A percentile compares a stretch with the other conserved stretches of the same genome.
phyloP scores from a whole-genome alignment of 2,888 invertebrate genomes.

The Drosophila imparisetae region DNA sequence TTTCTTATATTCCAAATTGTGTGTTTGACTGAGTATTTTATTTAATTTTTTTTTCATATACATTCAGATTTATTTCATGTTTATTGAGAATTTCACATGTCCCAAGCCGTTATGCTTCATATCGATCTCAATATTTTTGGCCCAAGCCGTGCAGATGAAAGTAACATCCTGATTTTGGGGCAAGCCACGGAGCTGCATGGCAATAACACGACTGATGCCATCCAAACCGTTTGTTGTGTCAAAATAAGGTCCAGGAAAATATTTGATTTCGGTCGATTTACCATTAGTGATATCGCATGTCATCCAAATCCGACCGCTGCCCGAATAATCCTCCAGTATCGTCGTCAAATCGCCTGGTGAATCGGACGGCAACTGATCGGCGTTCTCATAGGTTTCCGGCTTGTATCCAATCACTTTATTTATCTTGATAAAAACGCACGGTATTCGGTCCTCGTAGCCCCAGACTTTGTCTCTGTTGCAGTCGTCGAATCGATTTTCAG shows the following conservation, averaged over 20 bases:
- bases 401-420: constrained; percentile 51
- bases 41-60: not conserved
- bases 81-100: constrained; percentile 35
- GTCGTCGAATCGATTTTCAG: constrained; percentile 16
- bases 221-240: constrained; percentile 23
- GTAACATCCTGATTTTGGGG: constrained; percentile 15
- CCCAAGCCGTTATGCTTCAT: constrained; percentile 41
- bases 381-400: constrained; percentile 48
- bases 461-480: constrained; percentile 57
- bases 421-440: constrained; percentile 58
- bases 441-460: constrained; percentile 46
- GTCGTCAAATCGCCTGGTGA: constrained; percentile 12
- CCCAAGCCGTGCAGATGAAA: constrained; percentile 57
- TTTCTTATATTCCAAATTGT: not conserved
- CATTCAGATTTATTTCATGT: constrained; percentile 15
- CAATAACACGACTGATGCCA: constrained; percentile 49
- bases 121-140: constrained; percentile 55
- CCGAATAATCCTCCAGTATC: constrained; percentile 15
- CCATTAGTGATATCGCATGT: constrained; percentile 24
- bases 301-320: constrained; percentile 55
- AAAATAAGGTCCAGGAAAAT: constrained; percentile 57
- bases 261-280: constrained; percentile 17
- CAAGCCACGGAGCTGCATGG: constrained; percentile 44
- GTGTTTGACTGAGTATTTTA: not conserved
- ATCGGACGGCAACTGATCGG: constrained; percentile 24